Evolutionary conservation across 1,140 invertebrate genomes (phyloP).

Genomic region (Euwallacea similis): DNA sequence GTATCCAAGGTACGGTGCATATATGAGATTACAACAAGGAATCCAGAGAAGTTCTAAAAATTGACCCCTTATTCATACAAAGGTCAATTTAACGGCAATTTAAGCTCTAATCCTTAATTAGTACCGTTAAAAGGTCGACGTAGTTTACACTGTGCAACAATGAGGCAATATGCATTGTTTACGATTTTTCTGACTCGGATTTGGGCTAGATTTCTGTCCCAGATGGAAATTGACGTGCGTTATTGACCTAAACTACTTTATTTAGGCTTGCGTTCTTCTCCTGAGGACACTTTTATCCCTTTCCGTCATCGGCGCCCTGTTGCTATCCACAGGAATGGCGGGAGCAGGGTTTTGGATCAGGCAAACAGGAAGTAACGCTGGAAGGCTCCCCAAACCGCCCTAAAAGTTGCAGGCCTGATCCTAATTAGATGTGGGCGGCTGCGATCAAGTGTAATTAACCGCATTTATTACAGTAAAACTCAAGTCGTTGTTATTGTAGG

Average conservation of each 20-base stretch:
- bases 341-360: slow-evolving; percentile 32
- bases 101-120: slow-evolving; percentile 28
- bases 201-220: not conserved
- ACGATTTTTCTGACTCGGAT: not conserved
- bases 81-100: slow-evolving; percentile 25
- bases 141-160: slow-evolving; percentile 10
- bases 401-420: too few species aligned
- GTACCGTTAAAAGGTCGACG: slow-evolving; percentile 13
- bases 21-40: too few species aligned
- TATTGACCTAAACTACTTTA: slow-evolving; percentile 10
- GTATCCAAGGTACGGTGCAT: too few species aligned
- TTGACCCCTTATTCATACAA: slow-evolving; percentile 8
- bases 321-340: slow-evolving; percentile 36
- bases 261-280: not conserved
- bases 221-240: not conserved
- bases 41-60: not conserved
- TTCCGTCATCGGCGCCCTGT: slow-evolving; percentile 27
- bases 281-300: slow-evolving; percentile 2
- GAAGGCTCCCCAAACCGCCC: too few species aligned
- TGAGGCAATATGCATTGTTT: slow-evolving; percentile 23
- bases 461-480: too few species aligned
- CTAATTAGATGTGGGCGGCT: not conserved
- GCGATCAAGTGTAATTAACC: not conserved
- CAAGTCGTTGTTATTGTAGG: too few species aligned
- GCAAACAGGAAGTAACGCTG: slow-evolving; percentile 13